Conservation (phyloP, 2,888 invertebrate species). For the Microctonus hyperodae region DNA sequence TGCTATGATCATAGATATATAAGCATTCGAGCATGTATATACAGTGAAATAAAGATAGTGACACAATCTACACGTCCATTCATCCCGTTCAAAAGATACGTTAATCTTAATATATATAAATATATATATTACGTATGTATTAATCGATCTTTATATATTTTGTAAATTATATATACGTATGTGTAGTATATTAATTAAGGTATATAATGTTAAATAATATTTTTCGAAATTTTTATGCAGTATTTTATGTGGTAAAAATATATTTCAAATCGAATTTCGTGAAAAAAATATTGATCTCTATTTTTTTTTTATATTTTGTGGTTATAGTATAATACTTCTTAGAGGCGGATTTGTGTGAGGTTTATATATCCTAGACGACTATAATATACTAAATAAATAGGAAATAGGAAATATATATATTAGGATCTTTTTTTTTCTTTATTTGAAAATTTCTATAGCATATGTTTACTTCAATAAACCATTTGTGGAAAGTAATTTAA, state of each 20-base stretch:
- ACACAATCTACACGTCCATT: constrained; percentile 45
- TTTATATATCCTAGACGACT: not conserved
- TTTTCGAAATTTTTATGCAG: too few relatives aligned
- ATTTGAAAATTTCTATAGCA: not conserved
- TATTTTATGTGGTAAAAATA: too few relatives aligned
- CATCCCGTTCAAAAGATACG: constrained; percentile 46
- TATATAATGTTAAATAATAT: too few relatives aligned
- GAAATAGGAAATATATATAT: not conserved
- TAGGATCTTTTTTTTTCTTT: not conserved
- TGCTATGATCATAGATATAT: too few relatives aligned
- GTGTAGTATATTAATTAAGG: too few relatives aligned
- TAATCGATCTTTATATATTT: too few relatives aligned
- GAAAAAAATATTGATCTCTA: too few relatives aligned
- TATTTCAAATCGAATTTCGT: too few relatives aligned
- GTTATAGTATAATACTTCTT: not conserved
- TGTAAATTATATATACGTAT: too few relatives aligned
- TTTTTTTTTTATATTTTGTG: too few relatives aligned
- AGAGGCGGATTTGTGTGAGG: not conserved
- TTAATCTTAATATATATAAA: constrained; percentile 40
- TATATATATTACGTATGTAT: not conserved
- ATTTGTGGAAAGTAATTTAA: not conserved
- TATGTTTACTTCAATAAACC: not conserved
- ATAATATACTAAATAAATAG: not conserved
- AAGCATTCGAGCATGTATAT: constrained; percentile 36
- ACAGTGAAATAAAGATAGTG: constrained; percentile 35